phyloP scores from a whole-genome alignment of 2,797 vertebrate species.

The Pristis pectinata region DNA sequence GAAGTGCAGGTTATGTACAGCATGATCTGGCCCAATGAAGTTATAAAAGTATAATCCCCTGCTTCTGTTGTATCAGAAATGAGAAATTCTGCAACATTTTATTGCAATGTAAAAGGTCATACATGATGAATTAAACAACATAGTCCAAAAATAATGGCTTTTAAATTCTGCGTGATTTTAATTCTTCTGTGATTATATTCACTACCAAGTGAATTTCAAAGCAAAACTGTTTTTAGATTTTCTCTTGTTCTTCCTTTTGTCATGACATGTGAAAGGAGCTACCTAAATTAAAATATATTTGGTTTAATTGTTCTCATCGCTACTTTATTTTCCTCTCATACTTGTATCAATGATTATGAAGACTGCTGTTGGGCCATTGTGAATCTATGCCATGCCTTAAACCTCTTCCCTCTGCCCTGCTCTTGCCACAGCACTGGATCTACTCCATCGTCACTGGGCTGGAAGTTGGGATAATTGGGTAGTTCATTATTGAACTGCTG shows the following conservation, averaged over 20 bases:
- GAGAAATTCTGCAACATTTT: not conserved
- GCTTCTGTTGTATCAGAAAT: not conserved
- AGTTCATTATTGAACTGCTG: too few relatives aligned
- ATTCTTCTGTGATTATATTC: too few relatives aligned
- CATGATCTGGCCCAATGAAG: not conserved
- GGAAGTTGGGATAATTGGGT: too few relatives aligned
- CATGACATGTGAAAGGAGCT: too few relatives aligned
- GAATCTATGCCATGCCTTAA: too few relatives aligned
- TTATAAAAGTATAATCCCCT: not conserved
- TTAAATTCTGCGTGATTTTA: not conserved
- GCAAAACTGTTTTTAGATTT: not conserved
- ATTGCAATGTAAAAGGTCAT: not conserved
- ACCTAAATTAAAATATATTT: too few relatives aligned
- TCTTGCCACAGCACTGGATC: not conserved
- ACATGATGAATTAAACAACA: not conserved
- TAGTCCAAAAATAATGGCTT: not conserved
- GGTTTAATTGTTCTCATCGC: not conserved
- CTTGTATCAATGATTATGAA: not conserved
- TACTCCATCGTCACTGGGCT: too few relatives aligned
- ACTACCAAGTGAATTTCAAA: too few relatives aligned
- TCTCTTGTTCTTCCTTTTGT: not conserved
- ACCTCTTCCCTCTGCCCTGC: not conserved
- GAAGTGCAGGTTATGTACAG: too few relatives aligned
- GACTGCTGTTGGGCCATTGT: not conserved
- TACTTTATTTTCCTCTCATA: not conserved